Evolutionary conservation across 2,797 vertebrate species (phyloP).

Genomic region (Clarias laeviceps): DNA sequence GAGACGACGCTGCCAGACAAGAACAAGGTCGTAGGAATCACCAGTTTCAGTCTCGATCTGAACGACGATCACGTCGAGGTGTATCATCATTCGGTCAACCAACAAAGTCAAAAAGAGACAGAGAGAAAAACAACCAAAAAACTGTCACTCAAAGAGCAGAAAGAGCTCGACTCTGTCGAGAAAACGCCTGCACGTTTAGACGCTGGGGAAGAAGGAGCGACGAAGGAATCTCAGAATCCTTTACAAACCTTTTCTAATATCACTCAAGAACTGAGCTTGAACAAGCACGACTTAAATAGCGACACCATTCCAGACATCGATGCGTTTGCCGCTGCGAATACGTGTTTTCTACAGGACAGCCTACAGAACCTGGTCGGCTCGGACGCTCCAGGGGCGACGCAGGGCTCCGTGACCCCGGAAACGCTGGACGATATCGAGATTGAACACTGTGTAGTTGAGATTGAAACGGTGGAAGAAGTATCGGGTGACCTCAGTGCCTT

Average conservation of each 20-base stretch:
- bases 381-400: constrained; percentile 3
- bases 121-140: not conserved
- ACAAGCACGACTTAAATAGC: constrained; percentile 48
- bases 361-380: constrained; percentile 47
- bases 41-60: constrained; percentile 9
- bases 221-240: constrained; percentile 47
- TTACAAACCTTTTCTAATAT: constrained; percentile 58
- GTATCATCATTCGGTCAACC: constrained; percentile 14
- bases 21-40: constrained; percentile 32
- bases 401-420: constrained; percentile 56
- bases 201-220: constrained; percentile 39
- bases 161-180: constrained; percentile 38
- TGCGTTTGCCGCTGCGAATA: constrained; percentile 53
- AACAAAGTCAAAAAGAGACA: constrained; percentile 2
- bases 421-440: constrained; percentile 73
- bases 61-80: not conserved
- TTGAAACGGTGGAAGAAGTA: constrained; percentile 61
- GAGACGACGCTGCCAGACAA: constrained; percentile 54
- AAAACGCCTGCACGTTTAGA: constrained; percentile 48
- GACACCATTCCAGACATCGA: constrained; percentile 54
- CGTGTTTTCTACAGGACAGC: constrained; percentile 42
- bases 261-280: constrained; percentile 55
- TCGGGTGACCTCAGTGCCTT: constrained; percentile 61
- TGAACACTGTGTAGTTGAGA: constrained; percentile 67
- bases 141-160: constrained; percentile 21